Percentiles rank a stretch among this genome's conserved stretches.
Evolutionary conservation across 2,797 vertebrate species (phyloP).

Genomic region (Pachyuromys duprasi): DNA sequence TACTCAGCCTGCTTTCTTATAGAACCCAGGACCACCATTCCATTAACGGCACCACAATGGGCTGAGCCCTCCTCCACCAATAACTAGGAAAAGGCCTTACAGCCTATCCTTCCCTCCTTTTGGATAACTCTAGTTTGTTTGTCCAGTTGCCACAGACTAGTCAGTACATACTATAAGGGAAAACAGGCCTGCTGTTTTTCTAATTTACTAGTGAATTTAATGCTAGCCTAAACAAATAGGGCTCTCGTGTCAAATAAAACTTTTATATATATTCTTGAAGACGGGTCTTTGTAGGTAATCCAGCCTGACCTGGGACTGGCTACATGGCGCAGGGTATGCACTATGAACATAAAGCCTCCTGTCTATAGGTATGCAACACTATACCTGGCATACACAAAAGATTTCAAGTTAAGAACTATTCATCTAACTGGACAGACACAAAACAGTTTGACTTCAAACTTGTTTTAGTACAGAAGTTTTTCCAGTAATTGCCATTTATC

Average conservation of each 20-base stretch:
- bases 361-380: not conserved
- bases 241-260: slow-evolving; percentile 28
- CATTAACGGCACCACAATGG: not conserved
- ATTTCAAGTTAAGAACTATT: slow-evolving; percentile 29
- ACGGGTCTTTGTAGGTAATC: not conserved
- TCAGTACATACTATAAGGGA: not conserved
- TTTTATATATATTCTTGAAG: not conserved
- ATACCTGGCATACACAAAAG: not conserved
- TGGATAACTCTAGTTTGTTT: not conserved
- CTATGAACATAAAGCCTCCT: not conserved
- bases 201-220: slow-evolving; percentile 51
- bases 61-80: not conserved
- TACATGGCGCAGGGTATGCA: not conserved
- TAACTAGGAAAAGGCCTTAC: not conserved
- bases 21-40: not conserved
- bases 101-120: not conserved
- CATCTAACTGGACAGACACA: not conserved
- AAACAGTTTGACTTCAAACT: slow-evolving; percentile 38
- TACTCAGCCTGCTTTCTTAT: not conserved
- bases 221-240: not conserved
- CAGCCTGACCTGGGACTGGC: not conserved
- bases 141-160: not conserved
- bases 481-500: slow-evolving; percentile 40
- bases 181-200: not conserved
- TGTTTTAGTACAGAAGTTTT: slow-evolving; percentile 1